Conservation (phyloP, 2,888 invertebrate species). For the Homarus gammarus region DNA sequence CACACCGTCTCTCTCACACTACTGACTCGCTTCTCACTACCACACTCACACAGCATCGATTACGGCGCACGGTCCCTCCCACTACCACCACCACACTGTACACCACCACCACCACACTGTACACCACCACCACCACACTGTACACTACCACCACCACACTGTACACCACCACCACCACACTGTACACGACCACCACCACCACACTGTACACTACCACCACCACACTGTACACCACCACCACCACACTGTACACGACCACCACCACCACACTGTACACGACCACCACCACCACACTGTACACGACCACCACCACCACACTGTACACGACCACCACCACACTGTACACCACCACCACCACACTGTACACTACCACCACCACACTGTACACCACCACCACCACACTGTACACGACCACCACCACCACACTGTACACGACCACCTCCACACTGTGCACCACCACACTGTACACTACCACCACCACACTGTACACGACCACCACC, state of each 20-base stretch:
- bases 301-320: background rate
- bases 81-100: background rate
- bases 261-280: background rate
- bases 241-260: background rate
- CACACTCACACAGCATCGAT: constrained; percentile 31
- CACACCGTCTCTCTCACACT: constrained; percentile 20
- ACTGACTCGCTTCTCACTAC: constrained; percentile 12
- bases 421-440: background rate
- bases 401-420: background rate
- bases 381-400: background rate
- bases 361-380: background rate
- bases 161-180: background rate
- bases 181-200: background rate
- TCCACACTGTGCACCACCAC: too few species aligned
- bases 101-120: constrained; percentile 4
- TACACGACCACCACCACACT: background rate
- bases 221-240: constrained; percentile 8
- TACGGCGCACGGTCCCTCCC: constrained; percentile 14
- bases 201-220: background rate
- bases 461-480: background rate
- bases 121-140: background rate
- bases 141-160: background rate
- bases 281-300: background rate
- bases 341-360: constrained; percentile 4
- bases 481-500: too few species aligned